Base-by-base conservation (phyloP, 2,113 vertebrate genomes). In the Gymnogyps californianus region DNA sequence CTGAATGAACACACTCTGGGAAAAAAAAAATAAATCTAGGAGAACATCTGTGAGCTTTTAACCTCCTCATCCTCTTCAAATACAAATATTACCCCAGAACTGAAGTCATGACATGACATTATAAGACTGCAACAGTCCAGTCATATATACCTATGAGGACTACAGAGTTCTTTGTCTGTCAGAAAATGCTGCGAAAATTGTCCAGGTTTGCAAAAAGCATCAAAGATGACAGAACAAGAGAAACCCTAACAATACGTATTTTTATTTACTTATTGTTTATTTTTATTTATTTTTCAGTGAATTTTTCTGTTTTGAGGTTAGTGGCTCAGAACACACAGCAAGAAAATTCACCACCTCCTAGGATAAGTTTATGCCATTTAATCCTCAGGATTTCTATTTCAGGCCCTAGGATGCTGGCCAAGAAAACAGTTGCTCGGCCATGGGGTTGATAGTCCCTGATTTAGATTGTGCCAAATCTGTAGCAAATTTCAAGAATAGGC, bases 1-100 rank as follows among this genome's bases (percentile, higher is more conserved):
- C 25, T 78, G 55, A 81, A 77, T n/a, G 42, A 74, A 74, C 14
- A 40, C 0, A 0, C 4, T 61, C 38, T 46, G 0, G 2, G 16
- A 36, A 61, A 76, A 58, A 13, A 18, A 13, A 20, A 29, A 28
- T 17, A 6, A 13, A 34, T 18, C 16, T 34, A 52, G 32, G 32
- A 81, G 13, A 85, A 58, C 19, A 25, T 47, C 9, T 85, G 28
- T 66, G 67, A 81, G 22, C 10, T 87, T 83, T 72, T 69, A 66
- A 42, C 26, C 11, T 92, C 36, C 4, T 64, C 13, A 49, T 83
- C 10, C 22, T 77, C 19, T 44, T 76, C 32, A 80, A 57, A 66
- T 29, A 54, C 17, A 76, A 42, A 10, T 67, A 31, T 24, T 65
- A 49, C n/a, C 69, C 38, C 20, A 70, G 17, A 91, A 70, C 22